Evolutionary conservation across 1,140 invertebrate species (phyloP), one percentile per base, ranked within the genome.

Genomic region (Microplitis demolitor): DNA sequence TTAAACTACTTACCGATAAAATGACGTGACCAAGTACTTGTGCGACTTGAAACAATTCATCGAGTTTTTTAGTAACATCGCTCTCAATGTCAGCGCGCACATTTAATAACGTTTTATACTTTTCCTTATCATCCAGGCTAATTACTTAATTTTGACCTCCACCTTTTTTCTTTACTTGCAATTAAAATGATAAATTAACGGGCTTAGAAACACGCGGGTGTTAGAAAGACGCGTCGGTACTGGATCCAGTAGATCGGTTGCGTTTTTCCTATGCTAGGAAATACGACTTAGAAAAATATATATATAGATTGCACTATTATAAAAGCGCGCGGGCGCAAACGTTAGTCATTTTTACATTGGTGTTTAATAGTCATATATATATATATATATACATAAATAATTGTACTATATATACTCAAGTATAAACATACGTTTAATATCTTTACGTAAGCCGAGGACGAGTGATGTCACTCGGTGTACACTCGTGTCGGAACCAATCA

Each of bases 401-500:
- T 45, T 45, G 8, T 45, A 45, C 39, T 45, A 45, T 45, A 45
- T 45, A 45, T 45, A 45, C 11, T 9, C 39, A 45, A 45, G 39
- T 45, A 45, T 45, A 45, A 45, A 45, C 39, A 45, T 1, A 45
- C 39, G 39, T 16, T 54, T 73, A 67, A 74, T 78, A 63, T 74
- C 61, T 82, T 84, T 84, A 84, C 63, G 78, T 82, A 84, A 84
- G 66, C 73, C 79, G 79, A 84, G 83, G 82, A 80, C 83, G 69
- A 80, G 75, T 80, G 80, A 83, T 82, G 79, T 83, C 80, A 82
- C 51, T 67, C 63, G 45, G 50, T 53, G 63, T 69, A 62, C 69
- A 71, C 62, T 34, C 35, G 35, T 37, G 54, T 66, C 33, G 66
- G 33, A 75, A 66, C 56, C 68, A 67, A 62, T 69, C 67, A 34